Conservation (phyloP, 2,797 vertebrate genomes). For the Cryptoblepharus egeriae region DNA sequence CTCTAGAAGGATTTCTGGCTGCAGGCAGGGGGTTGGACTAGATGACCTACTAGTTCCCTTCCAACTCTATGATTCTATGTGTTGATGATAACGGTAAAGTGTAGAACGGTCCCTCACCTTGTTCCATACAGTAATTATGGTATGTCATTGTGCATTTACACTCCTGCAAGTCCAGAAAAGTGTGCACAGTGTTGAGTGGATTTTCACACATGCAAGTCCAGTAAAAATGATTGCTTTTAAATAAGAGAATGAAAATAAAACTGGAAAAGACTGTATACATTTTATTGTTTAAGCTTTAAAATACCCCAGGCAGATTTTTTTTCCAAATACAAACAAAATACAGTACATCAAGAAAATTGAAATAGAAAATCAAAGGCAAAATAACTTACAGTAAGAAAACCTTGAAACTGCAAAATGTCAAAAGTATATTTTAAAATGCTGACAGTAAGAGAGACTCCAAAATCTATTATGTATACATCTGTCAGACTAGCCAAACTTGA, state of each 20-base stretch:
- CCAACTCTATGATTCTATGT: no score
- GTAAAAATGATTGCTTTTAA: not conserved
- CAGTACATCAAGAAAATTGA: slow-evolving; percentile 64
- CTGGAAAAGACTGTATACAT: slow-evolving; percentile 61
- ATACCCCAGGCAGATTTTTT: slow-evolving; percentile 70
- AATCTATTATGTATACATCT: slow-evolving; percentile 67
- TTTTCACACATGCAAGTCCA: not conserved
- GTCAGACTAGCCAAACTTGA: slow-evolving; percentile 50
- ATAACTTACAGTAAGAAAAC: slow-evolving; percentile 61
- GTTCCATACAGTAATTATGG: slow-evolving; percentile 10
- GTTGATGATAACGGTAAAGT: no score
- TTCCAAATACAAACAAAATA: slow-evolving; percentile 63
- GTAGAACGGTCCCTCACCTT: not conserved
- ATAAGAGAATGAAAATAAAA: slow-evolving; percentile 48
- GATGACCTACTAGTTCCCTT: no score
- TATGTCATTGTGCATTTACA: no score
- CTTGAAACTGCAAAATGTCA: slow-evolving; percentile 61
- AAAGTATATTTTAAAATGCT: slow-evolving; percentile 63
- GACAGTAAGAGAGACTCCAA: slow-evolving; percentile 60
- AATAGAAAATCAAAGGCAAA: slow-evolving; percentile 65
- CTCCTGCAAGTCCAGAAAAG: no score
- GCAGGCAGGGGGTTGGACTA: no score
- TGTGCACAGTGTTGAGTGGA: not conserved
- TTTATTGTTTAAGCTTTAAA: slow-evolving; percentile 73
- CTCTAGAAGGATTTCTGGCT: no score